Conservation (phyloP, 2,888 invertebrate species). For the Chouioia cunea region DNA sequence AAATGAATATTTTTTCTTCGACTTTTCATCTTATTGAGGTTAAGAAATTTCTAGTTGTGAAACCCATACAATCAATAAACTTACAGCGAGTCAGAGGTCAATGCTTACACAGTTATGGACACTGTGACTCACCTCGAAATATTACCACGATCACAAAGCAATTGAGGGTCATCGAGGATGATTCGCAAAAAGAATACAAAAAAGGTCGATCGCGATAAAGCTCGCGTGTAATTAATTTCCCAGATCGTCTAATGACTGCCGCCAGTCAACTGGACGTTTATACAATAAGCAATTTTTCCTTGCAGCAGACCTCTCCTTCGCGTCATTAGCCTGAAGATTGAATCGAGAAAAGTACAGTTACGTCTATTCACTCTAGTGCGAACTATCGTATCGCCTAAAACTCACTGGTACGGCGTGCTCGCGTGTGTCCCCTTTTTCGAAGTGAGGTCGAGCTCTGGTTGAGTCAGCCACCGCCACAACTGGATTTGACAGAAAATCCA, state of each 20-base stretch:
- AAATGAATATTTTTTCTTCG: not conserved
- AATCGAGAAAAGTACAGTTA: slow-evolving; percentile 42
- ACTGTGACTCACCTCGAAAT: not conserved
- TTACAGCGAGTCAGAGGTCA: no score
- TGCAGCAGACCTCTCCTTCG: slow-evolving; percentile 4
- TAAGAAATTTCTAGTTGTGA: slow-evolving; percentile 29
- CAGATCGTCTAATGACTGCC: slow-evolving; percentile 9
- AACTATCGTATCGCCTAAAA: slow-evolving; percentile 6
- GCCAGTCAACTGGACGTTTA: slow-evolving; percentile 14
- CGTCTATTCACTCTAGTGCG: slow-evolving; percentile 11
- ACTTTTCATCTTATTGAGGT: slow-evolving; percentile 20
- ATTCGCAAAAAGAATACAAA: slow-evolving; percentile 30
- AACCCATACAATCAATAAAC: no score
- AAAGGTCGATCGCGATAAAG: slow-evolving; percentile 16
- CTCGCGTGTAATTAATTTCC: slow-evolving; percentile 37
- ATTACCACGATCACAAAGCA: slow-evolving; percentile 9
- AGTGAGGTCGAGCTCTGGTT: not conserved
- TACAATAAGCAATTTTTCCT: slow-evolving; percentile 39
- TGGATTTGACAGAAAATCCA: slow-evolving; percentile 3
- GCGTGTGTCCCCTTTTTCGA: not conserved
- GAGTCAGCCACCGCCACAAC: not conserved
- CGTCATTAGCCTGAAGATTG: slow-evolving; percentile 38
- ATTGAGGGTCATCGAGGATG: slow-evolving; percentile 1
- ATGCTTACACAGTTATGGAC: slow-evolving; percentile 15
- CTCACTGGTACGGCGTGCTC: not conserved